Evolutionary conservation across 2,888 invertebrate genomes (phyloP).

Genomic region (Seira sanloemensis): DNA sequence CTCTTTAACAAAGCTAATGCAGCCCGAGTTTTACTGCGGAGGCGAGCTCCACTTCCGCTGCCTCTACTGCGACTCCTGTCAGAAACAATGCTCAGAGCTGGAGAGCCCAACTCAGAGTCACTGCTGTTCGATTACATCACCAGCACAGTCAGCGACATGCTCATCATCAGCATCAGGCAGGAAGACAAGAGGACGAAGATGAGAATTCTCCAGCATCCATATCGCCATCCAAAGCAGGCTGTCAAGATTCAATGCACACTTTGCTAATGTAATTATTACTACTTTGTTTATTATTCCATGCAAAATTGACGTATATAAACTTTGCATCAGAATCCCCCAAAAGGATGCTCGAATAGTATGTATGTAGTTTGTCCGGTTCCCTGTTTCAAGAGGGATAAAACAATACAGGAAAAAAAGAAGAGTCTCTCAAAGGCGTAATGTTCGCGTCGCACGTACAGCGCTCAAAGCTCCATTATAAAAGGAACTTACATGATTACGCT

Average conservation of each 20-base stretch:
- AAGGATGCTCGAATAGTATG: too few species aligned
- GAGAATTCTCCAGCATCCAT: constrained; percentile 38
- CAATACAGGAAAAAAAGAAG: too few species aligned
- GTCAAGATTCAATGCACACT: constrained; percentile 40
- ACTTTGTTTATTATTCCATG: constrained; percentile 48
- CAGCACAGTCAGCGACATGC: too few species aligned
- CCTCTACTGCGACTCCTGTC: constrained; percentile 26
- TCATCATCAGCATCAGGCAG: constrained; percentile 46
- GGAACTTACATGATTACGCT: not conserved
- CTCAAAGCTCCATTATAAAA: not conserved
- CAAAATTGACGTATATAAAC: too few species aligned
- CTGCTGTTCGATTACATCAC: too few species aligned
- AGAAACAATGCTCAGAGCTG: constrained; percentile 41
- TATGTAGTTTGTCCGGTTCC: too few species aligned
- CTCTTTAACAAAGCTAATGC: constrained; percentile 69
- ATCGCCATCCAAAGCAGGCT: constrained; percentile 32
- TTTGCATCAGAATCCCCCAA: too few species aligned
- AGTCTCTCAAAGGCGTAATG: too few species aligned
- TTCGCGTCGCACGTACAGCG: not conserved
- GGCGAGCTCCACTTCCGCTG: not conserved
- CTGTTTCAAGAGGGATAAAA: too few species aligned
- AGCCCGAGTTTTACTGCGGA: constrained; percentile 47
- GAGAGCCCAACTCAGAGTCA: too few species aligned
- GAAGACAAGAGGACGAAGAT: constrained; percentile 20
- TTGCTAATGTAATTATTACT: constrained; percentile 71